Evolutionary conservation across 1,140 invertebrate species (phyloP).

Genomic region (Caligus rogercresseyi): DNA sequence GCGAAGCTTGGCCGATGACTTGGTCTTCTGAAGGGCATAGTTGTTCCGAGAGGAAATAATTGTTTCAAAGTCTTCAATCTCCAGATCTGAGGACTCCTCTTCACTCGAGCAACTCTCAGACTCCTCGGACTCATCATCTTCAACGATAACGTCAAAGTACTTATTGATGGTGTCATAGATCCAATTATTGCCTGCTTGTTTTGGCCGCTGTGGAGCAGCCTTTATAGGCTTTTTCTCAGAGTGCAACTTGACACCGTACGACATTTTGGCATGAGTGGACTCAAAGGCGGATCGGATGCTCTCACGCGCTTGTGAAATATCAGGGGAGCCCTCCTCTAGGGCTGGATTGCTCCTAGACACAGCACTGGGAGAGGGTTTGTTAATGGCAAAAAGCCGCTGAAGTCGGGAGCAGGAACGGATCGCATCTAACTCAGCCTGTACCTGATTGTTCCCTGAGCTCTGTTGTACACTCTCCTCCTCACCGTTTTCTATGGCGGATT

Average conservation of each 20-base stretch:
- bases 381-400: constrained; percentile 12
- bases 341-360: neutral
- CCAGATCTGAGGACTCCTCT: neutral
- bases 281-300: constrained; percentile 10
- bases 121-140: constrained; percentile 13
- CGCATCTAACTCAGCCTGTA: constrained; percentile 15
- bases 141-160: constrained; percentile 18
- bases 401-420: constrained; percentile 1
- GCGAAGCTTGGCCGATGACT: neutral
- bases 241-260: constrained; percentile 1
- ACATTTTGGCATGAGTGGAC: constrained; percentile 1
- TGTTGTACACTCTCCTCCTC: neutral
- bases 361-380: neutral
- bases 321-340: neutral
- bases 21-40: neutral
- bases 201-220: neutral
- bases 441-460: neutral
- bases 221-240: neutral
- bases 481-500: neutral
- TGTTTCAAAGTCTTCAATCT: neutral
- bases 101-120: neutral
- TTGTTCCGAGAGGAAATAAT: neutral
- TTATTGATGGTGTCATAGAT: constrained; percentile 17
- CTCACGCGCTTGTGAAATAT: constrained; percentile 4
- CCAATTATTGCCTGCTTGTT: neutral